Evolutionary conservation across 2,113 vertebrate genomes (phyloP), one percentile per base, ranked within the genome.

Genomic region (Catagonus wagneri): DNA sequence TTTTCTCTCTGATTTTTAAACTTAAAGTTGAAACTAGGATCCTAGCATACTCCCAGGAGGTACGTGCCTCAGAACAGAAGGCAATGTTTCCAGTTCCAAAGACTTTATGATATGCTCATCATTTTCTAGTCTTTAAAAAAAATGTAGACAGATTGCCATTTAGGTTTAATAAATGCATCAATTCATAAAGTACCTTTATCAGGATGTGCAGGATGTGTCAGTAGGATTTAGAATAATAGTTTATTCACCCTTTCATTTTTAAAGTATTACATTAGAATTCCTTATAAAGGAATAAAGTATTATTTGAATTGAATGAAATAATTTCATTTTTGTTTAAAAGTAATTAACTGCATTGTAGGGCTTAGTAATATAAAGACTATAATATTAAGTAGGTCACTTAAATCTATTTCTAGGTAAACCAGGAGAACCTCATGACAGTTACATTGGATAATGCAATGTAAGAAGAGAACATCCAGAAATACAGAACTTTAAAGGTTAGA

Each of bases 191-290:
- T 52, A 76, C 29, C 29, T 80, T 97, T 97, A 91, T 97, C 11
- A 19, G 58, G 11, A 89, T 66, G 61, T 78, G 39, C 2, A 50
- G 89, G n/a, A n/a, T n/a, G n/a, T 96, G 68, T 92, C 79, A 92
- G 88, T 75, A 90, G 17, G 79, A 96, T 92, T 94, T 98, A 97
- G 56, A 32, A 92, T 54, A 83, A 96, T 95, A 56, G 83, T 97
- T 96, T 94, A 97, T 94, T 96, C 74, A 85, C 85, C 94, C 16
- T 81, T 68, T 90, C 81, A 56, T 27, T 98, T 98, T 79, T 61
- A 15, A 97, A 97, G 56, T 87, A 39, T 93, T 96, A 96, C 44
- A 84, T 94, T 97, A 93, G 36, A 97, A 98, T 98, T 98, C 93
- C 97, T 74, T 74, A 90, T 56, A 66, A 83, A 60, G 83, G 19